Conservation (phyloP, 2,113 vertebrate species). For the Circaetus cinerascens region DNA sequence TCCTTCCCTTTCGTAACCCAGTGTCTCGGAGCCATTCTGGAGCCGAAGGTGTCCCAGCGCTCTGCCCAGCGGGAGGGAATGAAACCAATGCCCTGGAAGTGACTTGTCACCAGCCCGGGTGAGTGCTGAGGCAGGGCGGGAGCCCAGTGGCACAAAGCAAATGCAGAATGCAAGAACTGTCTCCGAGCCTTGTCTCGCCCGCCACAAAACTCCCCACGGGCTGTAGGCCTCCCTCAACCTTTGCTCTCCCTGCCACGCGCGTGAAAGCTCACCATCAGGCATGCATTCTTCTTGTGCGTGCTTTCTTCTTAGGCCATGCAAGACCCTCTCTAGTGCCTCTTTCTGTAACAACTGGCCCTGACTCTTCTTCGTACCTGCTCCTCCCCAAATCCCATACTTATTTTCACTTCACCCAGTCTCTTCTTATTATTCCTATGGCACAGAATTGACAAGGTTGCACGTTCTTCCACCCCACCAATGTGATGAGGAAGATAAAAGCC, state of each 20-base stretch:
- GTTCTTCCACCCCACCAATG: rapidly evolving
- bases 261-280: rapidly evolving
- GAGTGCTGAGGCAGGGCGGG: not conserved
- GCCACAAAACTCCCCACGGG: not conserved
- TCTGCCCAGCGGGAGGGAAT: rapidly evolving
- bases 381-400: not conserved
- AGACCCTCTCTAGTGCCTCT: not conserved
- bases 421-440: not conserved
- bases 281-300: rapidly evolving
- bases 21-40: not conserved
- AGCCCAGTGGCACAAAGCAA: not conserved
- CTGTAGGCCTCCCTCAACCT: not conserved
- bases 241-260: no score
- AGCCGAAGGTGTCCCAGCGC: not conserved
- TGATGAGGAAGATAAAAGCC: not conserved
- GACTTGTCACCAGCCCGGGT: not conserved
- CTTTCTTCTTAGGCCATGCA: rapidly evolving
- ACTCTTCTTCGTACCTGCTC: not conserved
- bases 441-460: rapidly evolving
- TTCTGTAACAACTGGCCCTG: not conserved
- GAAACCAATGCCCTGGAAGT: not conserved
- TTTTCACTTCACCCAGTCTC: not conserved
- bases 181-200: not conserved
- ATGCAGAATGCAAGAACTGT: not conserved
- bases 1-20: not conserved